Percentiles rank a stretch among this genome's conserved stretches.
phyloP scores from a whole-genome alignment of 2,797 vertebrate genomes.

The Holocentrus rufus region DNA sequence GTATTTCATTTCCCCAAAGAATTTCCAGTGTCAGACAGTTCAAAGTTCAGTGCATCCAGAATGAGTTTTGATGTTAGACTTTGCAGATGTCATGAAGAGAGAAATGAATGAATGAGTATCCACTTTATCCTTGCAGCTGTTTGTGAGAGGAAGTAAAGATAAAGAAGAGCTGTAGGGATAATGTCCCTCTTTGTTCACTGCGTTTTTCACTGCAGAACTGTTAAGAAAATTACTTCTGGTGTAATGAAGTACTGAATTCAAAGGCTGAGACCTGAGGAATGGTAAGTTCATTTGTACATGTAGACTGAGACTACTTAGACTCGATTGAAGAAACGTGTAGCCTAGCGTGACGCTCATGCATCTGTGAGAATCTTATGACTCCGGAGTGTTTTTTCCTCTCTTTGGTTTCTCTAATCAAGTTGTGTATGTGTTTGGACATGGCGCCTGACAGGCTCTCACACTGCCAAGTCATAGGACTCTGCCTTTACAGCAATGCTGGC shows the following conservation, averaged over 20 bases:
- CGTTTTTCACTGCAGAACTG: not conserved
- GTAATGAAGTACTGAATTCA: constrained; percentile 6
- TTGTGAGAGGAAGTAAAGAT: not conserved
- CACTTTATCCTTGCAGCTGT: not conserved
- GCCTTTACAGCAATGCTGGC: constrained; percentile 56
- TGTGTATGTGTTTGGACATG: constrained; percentile 50
- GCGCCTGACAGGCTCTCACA: constrained; percentile 55
- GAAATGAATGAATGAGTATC: not conserved
- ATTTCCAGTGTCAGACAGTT: not conserved
- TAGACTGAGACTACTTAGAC: not conserved
- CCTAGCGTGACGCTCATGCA: constrained; percentile 13
- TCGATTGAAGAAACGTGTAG: constrained; percentile 24
- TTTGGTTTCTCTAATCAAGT: constrained; percentile 54
- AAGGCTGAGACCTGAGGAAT: constrained; percentile 4
- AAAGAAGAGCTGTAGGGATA: not conserved
- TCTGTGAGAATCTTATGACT: constrained; percentile 38
- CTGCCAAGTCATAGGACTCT: constrained; percentile 69
- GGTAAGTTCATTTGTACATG: constrained; percentile 4
- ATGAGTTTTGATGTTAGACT: not conserved
- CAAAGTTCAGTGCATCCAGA: not conserved
- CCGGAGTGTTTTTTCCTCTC: constrained; percentile 31
- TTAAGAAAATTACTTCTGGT: not conserved
- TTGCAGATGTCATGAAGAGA: not conserved
- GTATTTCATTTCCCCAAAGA: constrained; percentile 1
- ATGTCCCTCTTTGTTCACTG: constrained; percentile 3